phyloP scores from a whole-genome alignment of 1,140 invertebrate genomes.

The Bombus turneri region DNA sequence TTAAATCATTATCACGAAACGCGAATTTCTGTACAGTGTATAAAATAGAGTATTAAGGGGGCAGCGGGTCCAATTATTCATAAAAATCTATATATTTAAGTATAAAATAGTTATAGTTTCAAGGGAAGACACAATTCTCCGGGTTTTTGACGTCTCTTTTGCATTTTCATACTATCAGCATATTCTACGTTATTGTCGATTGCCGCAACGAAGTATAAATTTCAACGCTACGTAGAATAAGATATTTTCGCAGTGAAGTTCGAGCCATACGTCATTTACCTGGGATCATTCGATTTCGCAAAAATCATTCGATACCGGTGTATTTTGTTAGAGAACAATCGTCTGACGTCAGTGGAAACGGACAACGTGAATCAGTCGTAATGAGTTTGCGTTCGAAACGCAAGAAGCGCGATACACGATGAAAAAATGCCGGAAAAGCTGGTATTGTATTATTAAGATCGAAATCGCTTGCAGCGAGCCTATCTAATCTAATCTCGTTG shows the following conservation, averaged over 20 bases:
- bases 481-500: neutral
- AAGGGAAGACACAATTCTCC: too few relatives aligned
- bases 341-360: neutral
- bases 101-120: neutral
- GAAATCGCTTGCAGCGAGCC: neutral
- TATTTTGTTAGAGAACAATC: neutral
- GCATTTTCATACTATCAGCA: too few relatives aligned
- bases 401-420: neutral
- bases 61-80: neutral
- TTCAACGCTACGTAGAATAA: neutral
- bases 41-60: neutral
- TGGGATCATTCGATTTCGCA: neutral
- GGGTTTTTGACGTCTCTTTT: too few relatives aligned
- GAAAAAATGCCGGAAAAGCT: neutral
- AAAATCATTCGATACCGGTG: neutral
- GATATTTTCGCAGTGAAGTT: neutral
- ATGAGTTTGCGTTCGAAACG: too few relatives aligned
- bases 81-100: too few relatives aligned
- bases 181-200: neutral
- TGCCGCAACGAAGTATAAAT: neutral
- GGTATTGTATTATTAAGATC: neutral
- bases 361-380: neutral
- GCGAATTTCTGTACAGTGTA: neutral
- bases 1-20: neutral
- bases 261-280: neutral